phyloP scores from a whole-genome alignment of 92 coral and sea anemone species.

The Plumapathes pennacea region DNA sequence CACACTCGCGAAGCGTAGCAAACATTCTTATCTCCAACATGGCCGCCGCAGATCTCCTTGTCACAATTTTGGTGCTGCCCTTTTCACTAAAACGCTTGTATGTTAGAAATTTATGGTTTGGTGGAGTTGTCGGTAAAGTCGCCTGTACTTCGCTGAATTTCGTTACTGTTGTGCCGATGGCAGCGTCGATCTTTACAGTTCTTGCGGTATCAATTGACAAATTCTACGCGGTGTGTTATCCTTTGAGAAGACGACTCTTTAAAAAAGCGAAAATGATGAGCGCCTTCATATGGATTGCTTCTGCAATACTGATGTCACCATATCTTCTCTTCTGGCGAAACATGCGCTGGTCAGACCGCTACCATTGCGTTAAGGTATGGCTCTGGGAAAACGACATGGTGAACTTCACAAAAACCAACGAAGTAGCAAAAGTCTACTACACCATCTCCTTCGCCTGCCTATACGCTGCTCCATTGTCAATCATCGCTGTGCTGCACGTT shows the following conservation, averaged over 20 bases:
- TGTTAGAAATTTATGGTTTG: slow-evolving; percentile 29
- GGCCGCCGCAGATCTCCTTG: slow-evolving; percentile 45
- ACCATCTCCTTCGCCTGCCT: slow-evolving; percentile 7
- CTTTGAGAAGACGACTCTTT: slow-evolving; percentile 20
- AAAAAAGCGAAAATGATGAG: slow-evolving; percentile 23
- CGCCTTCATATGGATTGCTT: slow-evolving; percentile 21
- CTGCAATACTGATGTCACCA: slow-evolving; percentile 12
- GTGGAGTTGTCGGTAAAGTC: slow-evolving; percentile 15
- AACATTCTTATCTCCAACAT: slow-evolving; percentile 41
- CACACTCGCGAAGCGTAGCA: slow-evolving; percentile 9
- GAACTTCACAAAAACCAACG: neutral
- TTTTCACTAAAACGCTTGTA: slow-evolving; percentile 5
- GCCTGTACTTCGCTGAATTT: slow-evolving; percentile 16
- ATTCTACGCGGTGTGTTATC: slow-evolving; percentile 34
- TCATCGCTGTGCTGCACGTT: slow-evolving; percentile 6
- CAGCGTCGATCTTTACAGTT: slow-evolving; percentile 36
- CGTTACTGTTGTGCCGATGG: slow-evolving; percentile 15
- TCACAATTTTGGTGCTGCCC: slow-evolving; percentile 33
- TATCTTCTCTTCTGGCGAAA: slow-evolving; percentile 1
- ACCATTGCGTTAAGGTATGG: slow-evolving; percentile 11
- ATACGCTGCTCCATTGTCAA: slow-evolving; percentile 20
- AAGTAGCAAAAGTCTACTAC: slow-evolving; percentile 24
- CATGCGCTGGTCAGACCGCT: neutral
- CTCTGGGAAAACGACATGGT: slow-evolving; percentile 15
- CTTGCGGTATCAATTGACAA: slow-evolving; percentile 32